These are phyloP conservation scores for Hipparchia sbordonii DNA, from an alignment of 2,888 invertebrate species.

Conservation along the genomic window DNA sequence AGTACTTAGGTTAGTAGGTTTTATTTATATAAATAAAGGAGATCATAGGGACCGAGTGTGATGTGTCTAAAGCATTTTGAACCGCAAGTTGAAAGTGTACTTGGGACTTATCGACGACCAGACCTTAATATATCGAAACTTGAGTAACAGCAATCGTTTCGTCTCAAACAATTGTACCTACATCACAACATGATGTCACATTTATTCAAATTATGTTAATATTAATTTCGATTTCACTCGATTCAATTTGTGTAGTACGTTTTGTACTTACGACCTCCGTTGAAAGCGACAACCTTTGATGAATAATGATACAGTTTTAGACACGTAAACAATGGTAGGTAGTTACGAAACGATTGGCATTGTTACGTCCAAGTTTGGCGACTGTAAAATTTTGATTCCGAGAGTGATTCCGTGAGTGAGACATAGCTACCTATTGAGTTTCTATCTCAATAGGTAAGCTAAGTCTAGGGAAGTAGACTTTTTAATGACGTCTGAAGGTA, in stretches of 20 bases:
- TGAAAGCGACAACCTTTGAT: constrained; percentile 54
- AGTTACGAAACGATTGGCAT: constrained; percentile 28
- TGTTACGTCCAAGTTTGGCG: constrained; percentile 19
- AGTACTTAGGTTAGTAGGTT: too few species aligned
- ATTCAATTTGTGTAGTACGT: constrained; percentile 25
- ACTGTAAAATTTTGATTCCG: constrained; percentile 7
- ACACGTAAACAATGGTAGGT: constrained; percentile 27
- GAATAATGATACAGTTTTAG: constrained; percentile 29
- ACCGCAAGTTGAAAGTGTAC: too few species aligned
- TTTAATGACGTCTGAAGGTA: too few species aligned
- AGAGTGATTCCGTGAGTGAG: too few species aligned
- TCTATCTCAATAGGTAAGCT: too few species aligned
- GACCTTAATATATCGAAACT: too few species aligned
- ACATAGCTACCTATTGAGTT: too few species aligned
- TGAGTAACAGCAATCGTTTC: background rate
- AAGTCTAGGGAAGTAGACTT: too few species aligned
- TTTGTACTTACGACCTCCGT: constrained; percentile 46
- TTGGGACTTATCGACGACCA: too few species aligned
- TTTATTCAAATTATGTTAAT: constrained; percentile 20
- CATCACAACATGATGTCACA: constrained; percentile 16
- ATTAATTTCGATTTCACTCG: constrained; percentile 34
- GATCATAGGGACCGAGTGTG: too few species aligned
- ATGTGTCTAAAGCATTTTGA: background rate
- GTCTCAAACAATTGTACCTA: background rate
- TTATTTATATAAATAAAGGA: too few species aligned